Evolutionary conservation across 2,888 invertebrate genomes (phyloP).

Genomic region (Gryllus longicercus): DNA sequence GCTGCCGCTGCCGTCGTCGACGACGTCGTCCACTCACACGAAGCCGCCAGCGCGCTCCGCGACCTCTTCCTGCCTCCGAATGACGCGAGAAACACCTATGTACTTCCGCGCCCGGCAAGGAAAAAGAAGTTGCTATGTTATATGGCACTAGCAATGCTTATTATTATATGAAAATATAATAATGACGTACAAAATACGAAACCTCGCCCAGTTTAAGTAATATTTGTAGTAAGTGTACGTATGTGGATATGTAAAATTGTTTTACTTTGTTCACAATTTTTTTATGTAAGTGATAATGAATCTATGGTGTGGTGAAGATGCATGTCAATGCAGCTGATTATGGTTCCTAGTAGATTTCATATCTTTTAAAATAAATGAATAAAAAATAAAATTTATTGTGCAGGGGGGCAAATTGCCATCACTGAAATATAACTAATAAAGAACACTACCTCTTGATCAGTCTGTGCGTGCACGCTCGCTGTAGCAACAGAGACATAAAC

Average conservation of each 20-base stretch:
- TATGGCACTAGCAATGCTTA: slow-evolving; percentile 37
- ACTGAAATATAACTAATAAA: slow-evolving; percentile 25
- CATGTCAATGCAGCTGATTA: slow-evolving; percentile 38
- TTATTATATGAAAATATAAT: slow-evolving; percentile 37
- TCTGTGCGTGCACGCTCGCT: slow-evolving; percentile 18
- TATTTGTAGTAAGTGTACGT: slow-evolving; percentile 39
- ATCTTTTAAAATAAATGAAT: slow-evolving; percentile 43
- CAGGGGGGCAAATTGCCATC: slow-evolving; percentile 34
- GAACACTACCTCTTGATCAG: slow-evolving; percentile 31
- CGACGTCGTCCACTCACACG: neutral
- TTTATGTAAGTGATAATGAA: slow-evolving; percentile 34
- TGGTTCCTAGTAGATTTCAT: slow-evolving; percentile 52
- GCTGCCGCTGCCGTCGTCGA: neutral
- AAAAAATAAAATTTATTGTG: slow-evolving; percentile 34
- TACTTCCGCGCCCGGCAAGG: neutral
- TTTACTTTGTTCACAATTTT: slow-evolving; percentile 37
- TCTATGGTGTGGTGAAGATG: slow-evolving; percentile 37
- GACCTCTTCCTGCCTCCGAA: neutral
- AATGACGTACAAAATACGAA: slow-evolving; percentile 40
- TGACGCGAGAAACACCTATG: neutral
- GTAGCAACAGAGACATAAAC: neutral
- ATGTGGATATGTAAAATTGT: slow-evolving; percentile 38
- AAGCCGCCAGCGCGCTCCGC: neutral
- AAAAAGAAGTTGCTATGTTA: slow-evolving; percentile 22
- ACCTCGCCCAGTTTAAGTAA: slow-evolving; percentile 40